These are phyloP conservation scores for Coryphaenoides rupestris DNA, from an alignment of 2,113 vertebrate genomes.

Conservation along the genomic window DNA sequence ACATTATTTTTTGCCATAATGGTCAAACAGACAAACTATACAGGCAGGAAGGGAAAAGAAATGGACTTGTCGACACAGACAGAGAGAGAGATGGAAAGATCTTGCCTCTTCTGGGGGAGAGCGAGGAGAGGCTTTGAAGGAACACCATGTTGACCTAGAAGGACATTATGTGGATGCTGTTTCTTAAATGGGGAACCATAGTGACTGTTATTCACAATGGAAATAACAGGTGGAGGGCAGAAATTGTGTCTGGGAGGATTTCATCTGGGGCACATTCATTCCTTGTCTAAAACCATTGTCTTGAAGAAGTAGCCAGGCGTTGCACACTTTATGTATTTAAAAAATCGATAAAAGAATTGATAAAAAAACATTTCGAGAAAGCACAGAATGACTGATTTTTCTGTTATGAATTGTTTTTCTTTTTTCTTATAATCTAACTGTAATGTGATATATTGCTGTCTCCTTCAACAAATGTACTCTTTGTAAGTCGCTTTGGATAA, in stretches of 20 bases:
- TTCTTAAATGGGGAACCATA: background rate
- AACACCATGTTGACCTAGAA: slow-evolving; percentile 3
- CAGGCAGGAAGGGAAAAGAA: slow-evolving; percentile 1
- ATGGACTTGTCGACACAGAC: too few species aligned
- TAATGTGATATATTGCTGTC: too few species aligned
- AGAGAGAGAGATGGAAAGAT: slow-evolving; percentile 1
- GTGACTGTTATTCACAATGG: background rate
- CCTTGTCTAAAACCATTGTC: background rate
- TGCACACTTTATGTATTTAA: too few species aligned
- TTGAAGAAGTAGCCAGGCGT: too few species aligned
- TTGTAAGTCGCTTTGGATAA: too few species aligned
- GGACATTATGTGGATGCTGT: background rate
- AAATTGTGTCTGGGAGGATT: background rate
- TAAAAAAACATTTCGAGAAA: too few species aligned
- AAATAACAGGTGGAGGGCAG: background rate
- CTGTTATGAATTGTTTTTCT: too few species aligned
- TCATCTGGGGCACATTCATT: background rate
- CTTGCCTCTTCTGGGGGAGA: slow-evolving; percentile 19
- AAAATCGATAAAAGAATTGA: too few species aligned
- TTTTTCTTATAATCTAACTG: too few species aligned
- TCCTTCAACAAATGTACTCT: too few species aligned
- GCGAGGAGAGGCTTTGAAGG: slow-evolving; percentile 16
- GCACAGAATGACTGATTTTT: too few species aligned
- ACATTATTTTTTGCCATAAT: slow-evolving; percentile 53
- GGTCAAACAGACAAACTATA: slow-evolving; percentile 33